Evolutionary conservation across 2,797 vertebrate genomes (phyloP).

Genomic region (Eulemur rubriventer): DNA sequence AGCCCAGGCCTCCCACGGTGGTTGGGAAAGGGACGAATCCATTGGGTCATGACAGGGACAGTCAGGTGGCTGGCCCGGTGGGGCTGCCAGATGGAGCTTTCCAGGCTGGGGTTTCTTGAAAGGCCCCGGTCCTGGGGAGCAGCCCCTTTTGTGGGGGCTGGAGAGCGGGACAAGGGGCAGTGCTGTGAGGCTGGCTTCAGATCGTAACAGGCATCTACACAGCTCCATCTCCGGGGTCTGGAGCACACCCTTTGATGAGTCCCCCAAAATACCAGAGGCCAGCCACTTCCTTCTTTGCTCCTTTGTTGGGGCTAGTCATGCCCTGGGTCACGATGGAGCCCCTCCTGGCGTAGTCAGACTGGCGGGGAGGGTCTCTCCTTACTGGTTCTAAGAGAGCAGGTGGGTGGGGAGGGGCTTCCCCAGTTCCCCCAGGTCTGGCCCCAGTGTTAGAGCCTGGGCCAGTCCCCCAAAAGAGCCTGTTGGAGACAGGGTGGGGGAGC

Average conservation of each 20-base stretch:
- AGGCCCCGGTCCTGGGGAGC: background rate
- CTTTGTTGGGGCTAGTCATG: background rate
- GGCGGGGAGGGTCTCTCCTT: background rate
- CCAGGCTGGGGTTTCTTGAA: background rate
- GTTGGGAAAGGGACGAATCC: background rate
- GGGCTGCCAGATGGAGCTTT: background rate
- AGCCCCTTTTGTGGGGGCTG: background rate
- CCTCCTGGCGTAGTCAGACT: background rate
- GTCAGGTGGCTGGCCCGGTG: background rate
- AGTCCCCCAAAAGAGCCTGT: background rate
- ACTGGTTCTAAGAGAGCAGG: background rate
- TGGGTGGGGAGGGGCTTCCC: background rate
- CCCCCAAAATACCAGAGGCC: background rate
- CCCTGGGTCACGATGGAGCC: background rate
- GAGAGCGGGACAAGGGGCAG: rapidly evolving
- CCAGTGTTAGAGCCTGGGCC: background rate
- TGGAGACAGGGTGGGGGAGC: background rate
- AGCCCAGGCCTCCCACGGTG: background rate
- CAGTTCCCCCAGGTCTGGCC: background rate
- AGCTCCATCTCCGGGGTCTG: background rate
- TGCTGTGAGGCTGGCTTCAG: background rate
- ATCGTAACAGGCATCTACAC: background rate
- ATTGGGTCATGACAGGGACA: background rate
- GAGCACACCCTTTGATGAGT: background rate
- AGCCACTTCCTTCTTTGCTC: conserved; percentile 49